These are phyloP conservation scores for Cataglyphis livida DNA, from an alignment of 2,888 invertebrate genomes.

Conservation along the genomic window DNA sequence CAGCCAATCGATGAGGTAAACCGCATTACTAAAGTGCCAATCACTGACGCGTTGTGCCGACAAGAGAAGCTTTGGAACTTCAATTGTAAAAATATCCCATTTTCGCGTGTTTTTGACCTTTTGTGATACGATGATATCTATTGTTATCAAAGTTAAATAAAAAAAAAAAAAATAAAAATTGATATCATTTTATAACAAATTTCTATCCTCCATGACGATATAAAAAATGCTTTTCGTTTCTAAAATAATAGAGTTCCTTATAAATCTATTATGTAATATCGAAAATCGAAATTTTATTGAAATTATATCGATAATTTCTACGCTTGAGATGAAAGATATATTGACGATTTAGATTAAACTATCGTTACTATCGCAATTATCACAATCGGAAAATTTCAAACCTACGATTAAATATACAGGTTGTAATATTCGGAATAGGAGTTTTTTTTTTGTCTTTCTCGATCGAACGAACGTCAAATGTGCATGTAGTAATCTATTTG, in stretches of 20 bases:
- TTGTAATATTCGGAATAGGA: neutral
- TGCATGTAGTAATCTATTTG: conserved; percentile 8
- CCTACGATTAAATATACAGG: conserved; percentile 40
- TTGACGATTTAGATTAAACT: conserved; percentile 9
- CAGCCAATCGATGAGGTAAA: conserved; percentile 44
- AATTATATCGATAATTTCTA: neutral
- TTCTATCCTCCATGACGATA: neutral
- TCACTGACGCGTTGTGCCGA: conserved; percentile 32
- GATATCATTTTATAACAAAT: neutral
- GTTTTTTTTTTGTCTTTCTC: conserved; percentile 8
- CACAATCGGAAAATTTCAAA: neutral
- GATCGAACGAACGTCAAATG: conserved; percentile 18
- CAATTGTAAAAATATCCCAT: conserved; percentile 49
- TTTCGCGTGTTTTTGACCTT: neutral
- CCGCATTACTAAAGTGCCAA: conserved; percentile 61
- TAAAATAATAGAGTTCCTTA: neutral
- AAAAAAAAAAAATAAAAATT: neutral
- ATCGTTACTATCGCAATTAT: neutral
- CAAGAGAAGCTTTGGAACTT: neutral
- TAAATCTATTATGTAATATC: neutral
- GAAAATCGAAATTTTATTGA: neutral
- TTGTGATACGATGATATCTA: neutral
- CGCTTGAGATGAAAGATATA: neutral
- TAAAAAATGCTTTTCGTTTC: neutral
- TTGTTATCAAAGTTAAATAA: neutral